Conservation (phyloP, 2,888 invertebrate genomes). For the Cheilosia impressa region DNA sequence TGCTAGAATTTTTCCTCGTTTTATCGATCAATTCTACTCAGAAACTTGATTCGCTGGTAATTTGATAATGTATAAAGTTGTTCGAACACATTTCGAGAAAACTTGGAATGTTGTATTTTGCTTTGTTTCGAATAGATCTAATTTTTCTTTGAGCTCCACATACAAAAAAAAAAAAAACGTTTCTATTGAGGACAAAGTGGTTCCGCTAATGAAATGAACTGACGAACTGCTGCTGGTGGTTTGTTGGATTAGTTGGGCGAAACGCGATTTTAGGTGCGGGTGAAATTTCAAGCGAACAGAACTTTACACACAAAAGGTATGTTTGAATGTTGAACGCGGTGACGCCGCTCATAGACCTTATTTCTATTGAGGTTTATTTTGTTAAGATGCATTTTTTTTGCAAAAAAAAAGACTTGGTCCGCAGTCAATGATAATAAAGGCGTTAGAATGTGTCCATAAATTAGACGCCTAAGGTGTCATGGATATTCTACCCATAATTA, state of each 20-base stretch:
- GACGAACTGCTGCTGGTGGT: slow-evolving; percentile 45
- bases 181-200: slow-evolving; percentile 54
- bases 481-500: too few species aligned
- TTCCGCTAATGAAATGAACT: slow-evolving; percentile 59
- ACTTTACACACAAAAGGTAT: neutral
- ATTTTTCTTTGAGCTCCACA: slow-evolving; percentile 26
- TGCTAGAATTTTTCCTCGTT: slow-evolving; percentile 63
- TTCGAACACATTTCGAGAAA: slow-evolving; percentile 29
- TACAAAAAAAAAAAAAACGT: slow-evolving; percentile 10
- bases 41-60: slow-evolving; percentile 45
- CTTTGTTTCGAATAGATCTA: slow-evolving; percentile 11
- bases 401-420: too few species aligned
- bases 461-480: too few species aligned
- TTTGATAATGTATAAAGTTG: slow-evolving; percentile 23
- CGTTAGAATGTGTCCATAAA: too few species aligned
- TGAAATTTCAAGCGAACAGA: neutral
- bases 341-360: too few species aligned
- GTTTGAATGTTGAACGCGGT: neutral
- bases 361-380: too few species aligned
- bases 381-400: too few species aligned
- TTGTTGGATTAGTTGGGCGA: slow-evolving; percentile 17
- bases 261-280: neutral
- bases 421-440: too few species aligned
- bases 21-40: slow-evolving; percentile 37
- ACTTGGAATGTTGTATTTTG: slow-evolving; percentile 31